Conservation (phyloP, 2,888 invertebrate genomes). For the Oxycera nigricornis region DNA sequence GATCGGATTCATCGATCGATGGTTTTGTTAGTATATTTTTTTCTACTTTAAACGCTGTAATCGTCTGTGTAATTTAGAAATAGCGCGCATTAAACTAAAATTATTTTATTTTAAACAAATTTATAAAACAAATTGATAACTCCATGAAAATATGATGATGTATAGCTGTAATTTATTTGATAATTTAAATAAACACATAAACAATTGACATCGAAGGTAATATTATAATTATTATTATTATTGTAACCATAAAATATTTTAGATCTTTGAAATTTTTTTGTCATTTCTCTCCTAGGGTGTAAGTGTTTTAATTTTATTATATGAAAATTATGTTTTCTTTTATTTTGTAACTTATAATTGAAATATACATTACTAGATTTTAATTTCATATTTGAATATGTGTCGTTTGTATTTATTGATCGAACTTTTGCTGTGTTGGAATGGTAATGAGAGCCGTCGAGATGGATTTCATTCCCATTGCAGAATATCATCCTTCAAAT, state of each 20-base stretch:
- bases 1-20: no score
- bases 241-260: slow-evolving; percentile 29
- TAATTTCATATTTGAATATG: slow-evolving; percentile 17
- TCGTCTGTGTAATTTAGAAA: slow-evolving; percentile 6
- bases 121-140: background rate
- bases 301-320: slow-evolving; percentile 41
- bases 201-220: slow-evolving; percentile 11
- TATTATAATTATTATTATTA: slow-evolving; percentile 24
- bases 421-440: background rate
- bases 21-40: slow-evolving; percentile 1
- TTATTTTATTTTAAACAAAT: slow-evolving; percentile 15
- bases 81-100: background rate
- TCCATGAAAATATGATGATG: slow-evolving; percentile 7
- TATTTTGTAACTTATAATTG: slow-evolving; percentile 42
- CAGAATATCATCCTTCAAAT: no score
- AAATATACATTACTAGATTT: slow-evolving; percentile 38
- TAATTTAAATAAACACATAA: slow-evolving; percentile 30
- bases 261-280: slow-evolving; percentile 15
- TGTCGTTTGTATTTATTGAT: slow-evolving; percentile 12
- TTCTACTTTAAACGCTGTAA: slow-evolving; percentile 6
- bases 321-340: slow-evolving; percentile 33
- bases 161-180: slow-evolving; percentile 38
- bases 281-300: slow-evolving; percentile 15
- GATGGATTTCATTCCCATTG: no score
- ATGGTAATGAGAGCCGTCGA: no score